A percentile compares a stretch with the other conserved stretches of the same genome.
These are phyloP conservation scores for Sapajus apella DNA, from an alignment of 2,113 vertebrate genomes.

Conservation along the genomic window DNA sequence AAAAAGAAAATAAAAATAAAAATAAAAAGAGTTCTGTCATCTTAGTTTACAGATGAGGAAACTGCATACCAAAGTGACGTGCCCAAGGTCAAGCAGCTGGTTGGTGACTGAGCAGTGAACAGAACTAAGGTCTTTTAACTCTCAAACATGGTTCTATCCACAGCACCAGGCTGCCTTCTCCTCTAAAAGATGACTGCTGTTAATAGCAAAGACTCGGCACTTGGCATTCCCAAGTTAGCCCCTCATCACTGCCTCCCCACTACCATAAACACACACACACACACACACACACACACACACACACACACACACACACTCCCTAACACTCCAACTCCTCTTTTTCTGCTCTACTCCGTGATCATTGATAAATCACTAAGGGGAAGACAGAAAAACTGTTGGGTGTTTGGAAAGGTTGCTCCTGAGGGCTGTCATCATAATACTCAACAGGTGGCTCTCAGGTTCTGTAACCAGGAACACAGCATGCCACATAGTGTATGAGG, in stretches of 20 bases:
- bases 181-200: too few relatives aligned
- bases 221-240: background rate
- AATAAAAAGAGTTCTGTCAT: too few relatives aligned
- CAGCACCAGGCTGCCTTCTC: background rate
- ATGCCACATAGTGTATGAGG: background rate
- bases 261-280: too few relatives aligned
- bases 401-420: background rate
- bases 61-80: background rate
- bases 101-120: background rate
- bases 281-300: too few relatives aligned
- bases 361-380: background rate
- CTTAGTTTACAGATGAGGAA: background rate
- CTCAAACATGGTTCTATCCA: background rate
- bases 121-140: background rate
- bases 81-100: background rate
- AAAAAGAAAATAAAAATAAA: too few relatives aligned
- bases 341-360: too few relatives aligned
- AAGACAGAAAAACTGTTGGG: background rate
- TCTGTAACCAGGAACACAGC: background rate
- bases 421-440: background rate
- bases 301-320: too few relatives aligned
- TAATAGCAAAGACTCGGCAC: background rate
- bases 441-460: background rate
- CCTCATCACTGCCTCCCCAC: too few relatives aligned
- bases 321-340: too few relatives aligned